Percentiles rank a stretch among this genome's conserved stretches.
These are phyloP conservation scores for Geophilus truncorum DNA, from an alignment of 2,888 invertebrate genomes.

Conservation along the genomic window DNA sequence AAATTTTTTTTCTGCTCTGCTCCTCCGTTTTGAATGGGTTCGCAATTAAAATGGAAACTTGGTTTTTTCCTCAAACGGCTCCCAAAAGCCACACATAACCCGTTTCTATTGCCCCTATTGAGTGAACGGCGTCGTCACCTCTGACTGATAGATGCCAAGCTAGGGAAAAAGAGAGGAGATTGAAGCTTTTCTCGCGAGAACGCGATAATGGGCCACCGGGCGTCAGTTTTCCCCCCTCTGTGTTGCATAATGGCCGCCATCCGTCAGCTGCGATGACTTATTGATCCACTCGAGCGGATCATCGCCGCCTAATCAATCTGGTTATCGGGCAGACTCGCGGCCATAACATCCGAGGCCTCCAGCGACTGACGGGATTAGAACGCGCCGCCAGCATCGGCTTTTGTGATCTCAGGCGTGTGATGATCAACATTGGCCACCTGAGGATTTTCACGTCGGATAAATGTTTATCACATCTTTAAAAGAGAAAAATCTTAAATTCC, in stretches of 20 bases:
- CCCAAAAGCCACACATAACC: slow-evolving; percentile 27
- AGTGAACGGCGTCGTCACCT: slow-evolving; percentile 10
- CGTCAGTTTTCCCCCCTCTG: not conserved
- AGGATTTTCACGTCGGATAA: slow-evolving; percentile 25
- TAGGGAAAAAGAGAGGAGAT: slow-evolving; percentile 7
- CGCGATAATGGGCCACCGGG: slow-evolving; percentile 13
- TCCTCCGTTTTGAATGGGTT: not conserved
- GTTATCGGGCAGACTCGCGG: slow-evolving; percentile 9
- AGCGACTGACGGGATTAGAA: slow-evolving; percentile 18
- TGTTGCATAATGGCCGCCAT: slow-evolving; percentile 28
- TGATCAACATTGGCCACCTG: slow-evolving; percentile 25
- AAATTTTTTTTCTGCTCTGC: slow-evolving; percentile 40
- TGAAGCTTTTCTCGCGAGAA: slow-evolving; percentile 25
- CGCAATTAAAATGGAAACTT: not conserved
- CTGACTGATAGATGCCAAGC: slow-evolving; percentile 22
- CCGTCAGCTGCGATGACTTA: slow-evolving; percentile 26
- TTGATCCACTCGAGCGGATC: slow-evolving; percentile 31
- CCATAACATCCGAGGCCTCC: not conserved
- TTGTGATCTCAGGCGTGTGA: slow-evolving; percentile 18
- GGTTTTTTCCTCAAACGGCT: not conserved
- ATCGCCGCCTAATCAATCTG: slow-evolving; percentile 32
- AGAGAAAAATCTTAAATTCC: not conserved
- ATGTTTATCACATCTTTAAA: slow-evolving; percentile 11
- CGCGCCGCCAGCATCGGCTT: slow-evolving; percentile 18
- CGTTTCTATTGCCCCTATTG: not conserved